phyloP scores from a whole-genome alignment of 2,113 vertebrate species.

The Bubo blakistoni region DNA sequence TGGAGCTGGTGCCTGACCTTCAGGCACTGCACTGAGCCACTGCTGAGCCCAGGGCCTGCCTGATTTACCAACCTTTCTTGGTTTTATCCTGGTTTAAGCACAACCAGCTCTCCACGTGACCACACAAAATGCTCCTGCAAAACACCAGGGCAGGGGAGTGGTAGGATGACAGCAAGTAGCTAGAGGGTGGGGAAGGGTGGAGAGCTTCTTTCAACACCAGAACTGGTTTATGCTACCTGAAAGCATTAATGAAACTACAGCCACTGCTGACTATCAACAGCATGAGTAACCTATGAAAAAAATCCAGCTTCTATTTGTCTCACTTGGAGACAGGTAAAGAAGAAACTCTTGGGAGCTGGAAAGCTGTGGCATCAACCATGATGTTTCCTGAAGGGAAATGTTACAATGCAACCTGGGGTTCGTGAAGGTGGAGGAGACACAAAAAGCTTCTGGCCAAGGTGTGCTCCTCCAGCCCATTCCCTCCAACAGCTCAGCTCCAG shows the following conservation, averaged over 20 bases:
- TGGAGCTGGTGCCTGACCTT: neutral
- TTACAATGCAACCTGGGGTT: neutral
- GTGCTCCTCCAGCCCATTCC: fast-evolving
- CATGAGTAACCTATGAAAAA: neutral
- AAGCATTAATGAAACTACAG: neutral
- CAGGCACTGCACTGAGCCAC: neutral
- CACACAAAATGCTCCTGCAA: neutral
- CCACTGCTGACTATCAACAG: neutral
- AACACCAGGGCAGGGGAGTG: neutral
- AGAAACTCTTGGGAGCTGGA: neutral
- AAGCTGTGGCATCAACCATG: neutral
- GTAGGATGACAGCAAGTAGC: neutral
- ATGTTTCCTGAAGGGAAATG: neutral
- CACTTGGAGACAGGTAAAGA: neutral
- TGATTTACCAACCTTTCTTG: neutral
- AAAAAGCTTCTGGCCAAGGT: neutral
- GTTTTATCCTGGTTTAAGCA: neutral
- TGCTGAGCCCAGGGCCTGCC: neutral
- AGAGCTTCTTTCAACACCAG: neutral
- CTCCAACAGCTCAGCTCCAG: fast-evolving
- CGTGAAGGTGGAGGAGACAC: neutral
- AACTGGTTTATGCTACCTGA: neutral
- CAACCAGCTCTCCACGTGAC: neutral
- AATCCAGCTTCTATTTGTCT: neutral
- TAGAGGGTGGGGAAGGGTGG: neutral